Evolutionary conservation across 2,888 invertebrate species (phyloP).

Genomic region (Desoria tigrina): DNA sequence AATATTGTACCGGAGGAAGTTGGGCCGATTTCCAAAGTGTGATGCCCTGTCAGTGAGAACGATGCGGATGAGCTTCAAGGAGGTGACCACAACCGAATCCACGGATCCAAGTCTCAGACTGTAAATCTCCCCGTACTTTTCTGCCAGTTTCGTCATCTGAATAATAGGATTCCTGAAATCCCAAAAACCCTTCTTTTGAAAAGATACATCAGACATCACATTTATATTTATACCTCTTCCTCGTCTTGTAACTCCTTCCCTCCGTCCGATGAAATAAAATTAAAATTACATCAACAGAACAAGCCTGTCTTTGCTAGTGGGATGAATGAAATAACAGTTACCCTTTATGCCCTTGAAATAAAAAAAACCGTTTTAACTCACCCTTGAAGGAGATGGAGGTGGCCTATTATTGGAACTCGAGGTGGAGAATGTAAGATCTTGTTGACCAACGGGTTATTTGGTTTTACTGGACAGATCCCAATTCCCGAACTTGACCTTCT

Average conservation of each 20-base stretch:
- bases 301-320: conserved; percentile 1
- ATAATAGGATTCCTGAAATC: conserved; percentile 49
- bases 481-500: not conserved
- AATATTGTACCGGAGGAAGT: conserved; percentile 76
- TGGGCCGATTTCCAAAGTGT: conserved; percentile 79
- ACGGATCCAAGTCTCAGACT: conserved; percentile 49
- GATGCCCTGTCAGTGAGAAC: conserved; percentile 62
- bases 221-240: conserved; percentile 10
- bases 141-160: conserved; percentile 46
- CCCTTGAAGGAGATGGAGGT: conserved; percentile 52
- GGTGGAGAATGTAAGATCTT: conserved; percentile 46
- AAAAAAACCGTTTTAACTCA: conserved; percentile 21
- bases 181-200: conserved; percentile 20
- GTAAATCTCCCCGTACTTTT: conserved; percentile 51
- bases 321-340: not conserved
- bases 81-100: conserved; percentile 51
- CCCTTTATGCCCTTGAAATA: not conserved
- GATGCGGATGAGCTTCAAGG: conserved; percentile 48
- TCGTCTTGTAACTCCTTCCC: not conserved
- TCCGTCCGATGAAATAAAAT: not conserved
- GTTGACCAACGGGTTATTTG: conserved; percentile 12
- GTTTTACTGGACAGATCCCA: no score
- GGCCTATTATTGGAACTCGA: conserved; percentile 49
- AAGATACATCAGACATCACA: conserved; percentile 21
- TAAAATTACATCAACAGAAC: conserved; percentile 16